Evolutionary conservation across 2,797 vertebrate species (phyloP), one percentile per base, ranked within the genome.

Genomic region (Pampus argenteus): DNA sequence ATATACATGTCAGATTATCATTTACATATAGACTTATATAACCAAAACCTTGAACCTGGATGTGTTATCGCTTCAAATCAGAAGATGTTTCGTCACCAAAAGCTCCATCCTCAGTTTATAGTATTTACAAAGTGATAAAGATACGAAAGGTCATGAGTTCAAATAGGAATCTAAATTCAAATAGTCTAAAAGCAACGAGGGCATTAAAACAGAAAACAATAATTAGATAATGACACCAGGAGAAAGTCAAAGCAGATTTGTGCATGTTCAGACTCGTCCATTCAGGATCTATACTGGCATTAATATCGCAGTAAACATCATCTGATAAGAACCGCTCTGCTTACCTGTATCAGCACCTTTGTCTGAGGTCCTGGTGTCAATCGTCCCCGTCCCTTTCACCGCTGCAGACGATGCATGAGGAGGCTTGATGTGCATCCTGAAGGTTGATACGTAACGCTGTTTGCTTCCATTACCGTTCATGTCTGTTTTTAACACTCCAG

Each of bases 361-460:
- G 14, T 40, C 51, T 22, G 62, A 9, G 31, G 47, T 64, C 59
- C 62, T 57, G 40, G 31, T 47, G 44, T 48, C 67, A 7, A 0
- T 17, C 5, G 34, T 1, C 58, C 52, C 54, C 1, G 38, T 29
- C 3, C 72, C 57, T 0, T 58, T 81, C n/a, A 5, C 72, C 17
- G 55, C 13, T 20, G 59, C 70, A 48, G 62, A 26, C 6, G 57
- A 15, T 36, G 65, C 71, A 18, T 5, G 2, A 11, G 75, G n/a
- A 2, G 88, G 26, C 64, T 83, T 78, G 82, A 94, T 83, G 56
- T 87, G 79, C 44, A 94, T 87, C 79, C 40, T 91, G 74, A 93
- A 83, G 38, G 92, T 93, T 8, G 93, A 93, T 78, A 94, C 92
- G 48, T 89, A 93, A 13, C 71, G 86, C 73, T 62, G 78, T 61